A percentile compares a stretch with the other conserved stretches of the same genome.
Evolutionary conservation across 2,888 invertebrate genomes (phyloP).

Genomic region (Athripsodes cinereus): DNA sequence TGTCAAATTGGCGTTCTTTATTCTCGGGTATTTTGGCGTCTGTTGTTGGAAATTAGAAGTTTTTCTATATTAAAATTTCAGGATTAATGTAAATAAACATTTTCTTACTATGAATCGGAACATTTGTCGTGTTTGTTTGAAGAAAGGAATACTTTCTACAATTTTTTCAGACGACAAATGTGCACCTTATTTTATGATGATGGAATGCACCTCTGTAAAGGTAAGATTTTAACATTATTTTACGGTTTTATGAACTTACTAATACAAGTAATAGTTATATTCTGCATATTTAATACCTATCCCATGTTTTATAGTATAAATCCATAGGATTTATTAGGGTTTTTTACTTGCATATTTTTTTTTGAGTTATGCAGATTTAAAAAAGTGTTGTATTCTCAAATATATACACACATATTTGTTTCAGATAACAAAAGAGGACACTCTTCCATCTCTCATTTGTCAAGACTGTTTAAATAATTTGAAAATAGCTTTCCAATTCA

Average conservation of each 20-base stretch:
- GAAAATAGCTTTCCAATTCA: conserved; percentile 33
- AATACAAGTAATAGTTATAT: no score
- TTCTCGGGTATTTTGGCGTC: no score
- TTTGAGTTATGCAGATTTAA: background rate
- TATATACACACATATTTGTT: conserved; percentile 4
- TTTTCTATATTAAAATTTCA: no score
- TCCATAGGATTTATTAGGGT: background rate
- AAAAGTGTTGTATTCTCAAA: background rate
- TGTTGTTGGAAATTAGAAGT: no score
- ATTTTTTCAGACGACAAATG: conserved; percentile 32
- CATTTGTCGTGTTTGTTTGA: conserved; percentile 23
- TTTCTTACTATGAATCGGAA: background rate
- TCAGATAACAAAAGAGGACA: conserved; percentile 30
- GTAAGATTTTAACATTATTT: no score
- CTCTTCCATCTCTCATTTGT: conserved; percentile 32
- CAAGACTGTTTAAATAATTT: conserved; percentile 33
- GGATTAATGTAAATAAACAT: no score
- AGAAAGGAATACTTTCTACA: conserved; percentile 31
- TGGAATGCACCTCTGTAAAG: conserved; percentile 21
- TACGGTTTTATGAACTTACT: no score
- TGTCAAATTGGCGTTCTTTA: no score
- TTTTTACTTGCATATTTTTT: background rate
- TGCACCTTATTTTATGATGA: conserved; percentile 33
- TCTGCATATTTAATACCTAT: no score
- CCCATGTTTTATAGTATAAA: background rate